These are phyloP conservation scores for Eupsilia transversa DNA, from an alignment of 2,888 invertebrate species.

Conservation along the genomic window DNA sequence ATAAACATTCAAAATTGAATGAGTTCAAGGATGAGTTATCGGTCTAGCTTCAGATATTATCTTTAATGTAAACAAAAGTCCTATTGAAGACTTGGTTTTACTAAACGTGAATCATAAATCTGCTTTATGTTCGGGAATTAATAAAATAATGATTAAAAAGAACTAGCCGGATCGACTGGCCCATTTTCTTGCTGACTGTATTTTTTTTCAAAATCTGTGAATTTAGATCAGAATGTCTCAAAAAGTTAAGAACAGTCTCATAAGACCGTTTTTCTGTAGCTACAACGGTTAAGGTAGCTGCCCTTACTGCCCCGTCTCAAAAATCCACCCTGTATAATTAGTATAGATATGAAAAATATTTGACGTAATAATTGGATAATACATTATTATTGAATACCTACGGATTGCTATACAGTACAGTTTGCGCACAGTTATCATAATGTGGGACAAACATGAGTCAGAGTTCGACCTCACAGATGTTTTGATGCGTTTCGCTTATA, in stretches of 20 bases:
- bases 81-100: too few relatives aligned
- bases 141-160: not conserved
- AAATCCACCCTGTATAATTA: too few relatives aligned
- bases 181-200: too few relatives aligned
- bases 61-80: not conserved
- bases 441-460: conserved; percentile 72
- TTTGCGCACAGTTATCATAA: conserved; percentile 64
- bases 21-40: conserved; percentile 30
- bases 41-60: conserved; percentile 3
- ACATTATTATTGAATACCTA: conserved; percentile 32
- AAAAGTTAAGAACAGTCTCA: too few relatives aligned
- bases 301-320: too few relatives aligned
- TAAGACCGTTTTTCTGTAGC: too few relatives aligned
- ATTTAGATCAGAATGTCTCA: too few relatives aligned
- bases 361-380: not conserved
- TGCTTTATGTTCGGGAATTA: not conserved
- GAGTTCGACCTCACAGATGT: conserved; percentile 72
- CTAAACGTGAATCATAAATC: not conserved
- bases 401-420: conserved; percentile 16
- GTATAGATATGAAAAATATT: not conserved
- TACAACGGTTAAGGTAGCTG: too few relatives aligned
- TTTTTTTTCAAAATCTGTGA: too few relatives aligned
- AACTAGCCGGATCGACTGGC: too few relatives aligned
- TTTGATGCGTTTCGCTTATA: conserved; percentile 40
- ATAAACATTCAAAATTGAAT: conserved; percentile 7